These are phyloP conservation scores for Penaeus indicus DNA, from an alignment of 1,140 invertebrate species.

Conservation along the genomic window DNA sequence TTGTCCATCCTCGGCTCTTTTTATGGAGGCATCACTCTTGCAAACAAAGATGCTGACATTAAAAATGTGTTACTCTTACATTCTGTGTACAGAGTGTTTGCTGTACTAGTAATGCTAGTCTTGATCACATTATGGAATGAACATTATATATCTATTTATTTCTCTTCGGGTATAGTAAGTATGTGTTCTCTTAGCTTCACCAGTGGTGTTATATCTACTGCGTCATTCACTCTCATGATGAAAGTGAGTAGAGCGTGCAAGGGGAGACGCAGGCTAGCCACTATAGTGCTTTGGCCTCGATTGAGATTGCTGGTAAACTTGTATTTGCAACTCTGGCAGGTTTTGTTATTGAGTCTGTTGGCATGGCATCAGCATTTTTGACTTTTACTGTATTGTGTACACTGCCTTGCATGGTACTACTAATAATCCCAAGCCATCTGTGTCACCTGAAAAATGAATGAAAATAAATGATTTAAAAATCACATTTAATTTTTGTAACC, in stretches of 20 bases:
- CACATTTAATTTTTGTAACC: too few relatives aligned
- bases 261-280: conserved; percentile 41
- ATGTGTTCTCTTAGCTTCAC: conserved; percentile 44
- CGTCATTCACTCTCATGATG: conserved; percentile 57
- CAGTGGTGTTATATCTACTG: conserved; percentile 53
- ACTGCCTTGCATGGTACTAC: neutral
- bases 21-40: conserved; percentile 40
- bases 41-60: conserved; percentile 17
- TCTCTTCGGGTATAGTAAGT: conserved; percentile 22
- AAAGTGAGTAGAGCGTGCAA: conserved; percentile 36
- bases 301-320: conserved; percentile 56
- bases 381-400: neutral
- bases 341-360: conserved; percentile 36
- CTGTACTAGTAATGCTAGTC: conserved; percentile 22
- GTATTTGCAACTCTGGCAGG: conserved; percentile 46
- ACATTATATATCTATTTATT: neutral
- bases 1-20: conserved; percentile 49
- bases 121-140: conserved; percentile 26
- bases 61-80: conserved; percentile 32
- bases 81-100: conserved; percentile 41
- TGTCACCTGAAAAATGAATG: neutral
- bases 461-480: too few relatives aligned
- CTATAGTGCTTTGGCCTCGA: conserved; percentile 44
- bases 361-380: conserved; percentile 4
- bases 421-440: neutral